Evolutionary conservation across 2,888 invertebrate genomes (phyloP), one percentile per base, ranked within the genome.

Genomic region (Subacronicta megacephala): DNA sequence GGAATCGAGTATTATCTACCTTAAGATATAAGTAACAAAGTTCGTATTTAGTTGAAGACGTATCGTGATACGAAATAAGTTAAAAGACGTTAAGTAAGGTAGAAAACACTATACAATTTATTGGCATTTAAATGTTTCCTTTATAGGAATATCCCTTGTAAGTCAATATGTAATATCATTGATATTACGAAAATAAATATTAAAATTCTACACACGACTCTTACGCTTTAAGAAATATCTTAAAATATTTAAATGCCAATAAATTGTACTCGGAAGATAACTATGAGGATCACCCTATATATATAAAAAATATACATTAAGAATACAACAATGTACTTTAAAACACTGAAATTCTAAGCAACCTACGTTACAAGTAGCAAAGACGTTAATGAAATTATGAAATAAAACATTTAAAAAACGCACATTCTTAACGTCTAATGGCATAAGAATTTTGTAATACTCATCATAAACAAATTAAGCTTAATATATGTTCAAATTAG

Each of bases 391-490:
- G 2, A 38, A 52, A 68, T 54, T 52, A 59, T 44, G 5, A 53
- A 70, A 50, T 15, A 6, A 45, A 52, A 51, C n/a, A 31, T 56
- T 52, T 45, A 52, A 16, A 62, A 53, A 36, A 56, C 51, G 55
- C 71, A 73, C 45, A 53, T 51, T 42, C 58, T 67, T 70, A 64
- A 45, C 41, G 42, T 38, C 76, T 75, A 76, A 65, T 76, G 77
- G 64, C 71, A 62, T 66, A 53, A 62, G 54, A 72, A 64, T 12
- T 18, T 55, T 57, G 56, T 45, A 69, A 75, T 56, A 36, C 29
- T 46, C 18, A 45, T 46, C 18, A 45, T 56, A 54, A 62, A 46
- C 41, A 36, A 62, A 59, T 49, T 41, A 41, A 38, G n/a, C 37
- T 26, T 29, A 58, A 58, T 64, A 53, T 69, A 61, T 61, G 58